Conservation (phyloP, 2,113 vertebrate genomes). For the Agelaius phoeniceus region DNA sequence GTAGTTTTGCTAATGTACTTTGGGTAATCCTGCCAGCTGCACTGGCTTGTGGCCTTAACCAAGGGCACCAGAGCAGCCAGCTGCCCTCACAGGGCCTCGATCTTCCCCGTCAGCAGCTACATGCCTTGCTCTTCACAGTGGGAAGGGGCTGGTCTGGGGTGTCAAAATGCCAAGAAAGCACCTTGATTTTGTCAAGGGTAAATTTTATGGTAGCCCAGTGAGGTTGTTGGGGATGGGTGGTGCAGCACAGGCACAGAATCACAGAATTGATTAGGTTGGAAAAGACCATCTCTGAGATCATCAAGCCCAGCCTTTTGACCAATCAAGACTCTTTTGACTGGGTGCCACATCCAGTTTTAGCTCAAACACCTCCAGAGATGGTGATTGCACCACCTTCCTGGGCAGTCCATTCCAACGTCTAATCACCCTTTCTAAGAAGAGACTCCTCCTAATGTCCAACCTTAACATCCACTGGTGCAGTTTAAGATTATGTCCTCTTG, state of each 20-base stretch:
- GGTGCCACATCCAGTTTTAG: not conserved
- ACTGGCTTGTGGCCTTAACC: accelerated
- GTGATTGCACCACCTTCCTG: not conserved
- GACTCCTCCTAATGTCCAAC: not conserved
- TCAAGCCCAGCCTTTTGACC: too few relatives aligned
- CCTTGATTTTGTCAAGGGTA: not conserved
- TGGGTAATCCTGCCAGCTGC: not conserved
- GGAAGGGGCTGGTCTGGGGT: accelerated
- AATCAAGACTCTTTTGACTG: not conserved
- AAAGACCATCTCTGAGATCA: not conserved
- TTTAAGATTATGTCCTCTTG: not conserved
- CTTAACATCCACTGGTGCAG: not conserved
- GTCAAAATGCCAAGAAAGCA: not conserved
- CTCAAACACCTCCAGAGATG: not conserved
- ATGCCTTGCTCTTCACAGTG: accelerated
- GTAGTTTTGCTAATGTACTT: not conserved
- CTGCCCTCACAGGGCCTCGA: accelerated
- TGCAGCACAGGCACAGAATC: not conserved
- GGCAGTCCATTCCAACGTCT: not conserved
- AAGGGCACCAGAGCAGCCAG: too few relatives aligned
- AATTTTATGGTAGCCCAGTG: accelerated
- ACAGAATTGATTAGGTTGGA: not conserved
- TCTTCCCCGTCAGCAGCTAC: not conserved
- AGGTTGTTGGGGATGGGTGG: accelerated
- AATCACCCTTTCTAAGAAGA: not conserved